These are phyloP conservation scores for Drosophila gaucha DNA, from an alignment of 2,888 invertebrate species.

Conservation along the genomic window DNA sequence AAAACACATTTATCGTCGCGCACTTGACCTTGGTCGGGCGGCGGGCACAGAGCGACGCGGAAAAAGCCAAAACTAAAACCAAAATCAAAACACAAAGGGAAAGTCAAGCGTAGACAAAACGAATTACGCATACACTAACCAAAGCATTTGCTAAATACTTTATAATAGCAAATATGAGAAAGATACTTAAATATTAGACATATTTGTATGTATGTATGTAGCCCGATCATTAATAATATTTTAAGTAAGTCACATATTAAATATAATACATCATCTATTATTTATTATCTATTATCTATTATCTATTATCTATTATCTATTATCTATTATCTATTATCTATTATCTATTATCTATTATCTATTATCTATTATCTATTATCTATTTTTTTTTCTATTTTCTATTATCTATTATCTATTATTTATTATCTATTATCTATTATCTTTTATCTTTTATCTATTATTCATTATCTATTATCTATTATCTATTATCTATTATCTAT, in stretches of 20 bases:
- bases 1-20: conserved; percentile 71
- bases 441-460: neutral
- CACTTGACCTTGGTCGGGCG: conserved; percentile 69
- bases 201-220: no score
- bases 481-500: neutral
- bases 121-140: conserved; percentile 13
- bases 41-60: conserved; percentile 18
- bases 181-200: no score
- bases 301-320: neutral
- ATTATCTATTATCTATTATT: no score
- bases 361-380: neutral
- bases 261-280: no score
- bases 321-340: neutral
- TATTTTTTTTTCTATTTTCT: neutral
- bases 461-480: neutral
- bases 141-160: neutral
- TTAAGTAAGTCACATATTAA: no score
- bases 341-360: neutral
- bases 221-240: no score
- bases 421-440: no score
- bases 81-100: conserved; percentile 26
- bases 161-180: neutral
- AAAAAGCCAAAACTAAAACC: conserved; percentile 36
- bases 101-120: neutral
- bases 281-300: no score